Evolutionary conservation across 2,113 vertebrate genomes (phyloP), one percentile per base, ranked within the genome.

Genomic region (Brachirus orientalis): DNA sequence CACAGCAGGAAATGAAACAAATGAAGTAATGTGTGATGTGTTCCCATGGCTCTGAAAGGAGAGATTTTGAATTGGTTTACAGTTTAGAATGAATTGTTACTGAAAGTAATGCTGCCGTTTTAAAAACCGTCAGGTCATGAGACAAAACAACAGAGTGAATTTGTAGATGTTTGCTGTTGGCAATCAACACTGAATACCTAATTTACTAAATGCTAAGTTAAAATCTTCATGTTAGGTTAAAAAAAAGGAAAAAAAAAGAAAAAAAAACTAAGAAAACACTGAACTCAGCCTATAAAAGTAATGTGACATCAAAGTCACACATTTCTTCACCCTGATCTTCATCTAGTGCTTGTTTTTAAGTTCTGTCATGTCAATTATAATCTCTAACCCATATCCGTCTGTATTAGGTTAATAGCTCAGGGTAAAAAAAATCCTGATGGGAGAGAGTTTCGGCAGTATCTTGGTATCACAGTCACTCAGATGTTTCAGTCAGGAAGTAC

Each of bases 241-340:
- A 3, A 28, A n/a, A n/a, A n/a, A n/a, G n/a, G n/a, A n/a, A n/a
- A n/a, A n/a, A n/a, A n/a, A n/a, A n/a, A n/a, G n/a, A n/a, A n/a
- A n/a, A n/a, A n/a, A n/a, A n/a, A n/a, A n/a, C n/a, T n/a, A n/a
- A n/a, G n/a, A n/a, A n/a, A 28, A 28, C 28, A 28, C 2, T 46
- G n/a, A 8, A 46, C 8, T 17, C 16, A n/a, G n/a, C n/a, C n/a
- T n/a, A n/a, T 50, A 59, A 59, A 28, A 36, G 16, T 6, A 9
- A 60, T 55, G 20, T 69, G 12, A 74, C 59, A 50, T 10, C 40
- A 33, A 13, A 11, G 13, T 56, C 19, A 22, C 0, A 18, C 36
- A 44, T 33, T 44, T 54, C 45, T 44, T 19, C 19, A 18, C 9
- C 72, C 22, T 56, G 14, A 51, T 18, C 37, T 60, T 28, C 20